Evolutionary conservation across 2,113 vertebrate species (phyloP).

Genomic region (Otocyon megalotis): DNA sequence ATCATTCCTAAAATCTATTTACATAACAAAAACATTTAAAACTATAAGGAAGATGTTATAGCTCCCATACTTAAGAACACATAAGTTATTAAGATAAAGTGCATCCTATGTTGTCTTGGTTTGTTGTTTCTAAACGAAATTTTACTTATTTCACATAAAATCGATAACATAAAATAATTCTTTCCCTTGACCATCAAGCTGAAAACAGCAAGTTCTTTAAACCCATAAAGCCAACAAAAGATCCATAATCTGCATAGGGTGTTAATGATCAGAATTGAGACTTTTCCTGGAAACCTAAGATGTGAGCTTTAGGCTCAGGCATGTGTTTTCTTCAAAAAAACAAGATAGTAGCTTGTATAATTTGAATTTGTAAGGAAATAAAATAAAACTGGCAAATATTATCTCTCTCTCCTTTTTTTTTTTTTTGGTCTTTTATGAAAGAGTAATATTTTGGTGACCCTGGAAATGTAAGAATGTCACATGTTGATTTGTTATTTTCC

Average conservation of each 20-base stretch:
- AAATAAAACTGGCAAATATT: not conserved
- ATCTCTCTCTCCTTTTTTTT: not conserved
- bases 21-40: not conserved
- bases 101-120: not conserved
- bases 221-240: not conserved
- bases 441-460: not conserved
- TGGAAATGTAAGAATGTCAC: not conserved
- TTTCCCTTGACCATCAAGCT: not conserved
- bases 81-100: not conserved
- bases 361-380: slow-evolving; percentile 52
- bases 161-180: slow-evolving; percentile 5
- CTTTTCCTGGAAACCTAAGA: not conserved
- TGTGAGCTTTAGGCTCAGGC: not conserved
- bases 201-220: not conserved
- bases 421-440: slow-evolving; percentile 40
- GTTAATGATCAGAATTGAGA: not conserved
- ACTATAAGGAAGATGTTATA: not conserved
- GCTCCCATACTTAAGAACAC: not conserved
- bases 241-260: not conserved
- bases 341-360: not conserved
- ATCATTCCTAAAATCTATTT: not conserved
- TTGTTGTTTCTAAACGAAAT: slow-evolving; percentile 32
- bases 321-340: slow-evolving; percentile 44
- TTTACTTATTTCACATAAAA: slow-evolving; percentile 46
- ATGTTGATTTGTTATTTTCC: slow-evolving; percentile 48